These are phyloP conservation scores for Tipula confusa DNA, from an alignment of 2,888 invertebrate genomes.

Conservation along the genomic window DNA sequence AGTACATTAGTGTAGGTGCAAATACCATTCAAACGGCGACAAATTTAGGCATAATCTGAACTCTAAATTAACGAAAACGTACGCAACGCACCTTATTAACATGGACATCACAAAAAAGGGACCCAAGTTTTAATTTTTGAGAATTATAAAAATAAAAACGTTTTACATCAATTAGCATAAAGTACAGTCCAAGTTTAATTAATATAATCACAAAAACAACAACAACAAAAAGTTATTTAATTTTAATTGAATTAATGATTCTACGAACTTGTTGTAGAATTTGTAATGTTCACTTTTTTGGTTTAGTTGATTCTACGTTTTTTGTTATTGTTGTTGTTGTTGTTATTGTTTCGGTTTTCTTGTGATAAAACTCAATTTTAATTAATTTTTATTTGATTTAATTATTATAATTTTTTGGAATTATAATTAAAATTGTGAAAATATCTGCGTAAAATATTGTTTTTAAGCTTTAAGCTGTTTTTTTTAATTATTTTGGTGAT, in stretches of 20 bases:
- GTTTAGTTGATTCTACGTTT: neutral
- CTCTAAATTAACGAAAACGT: too few relatives aligned
- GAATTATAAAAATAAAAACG: neutral
- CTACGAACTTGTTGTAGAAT: neutral
- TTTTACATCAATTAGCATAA: neutral
- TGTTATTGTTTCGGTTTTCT: neutral
- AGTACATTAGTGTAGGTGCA: too few relatives aligned
- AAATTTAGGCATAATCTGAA: too few relatives aligned
- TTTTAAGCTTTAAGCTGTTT: neutral
- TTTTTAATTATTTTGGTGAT: too few relatives aligned
- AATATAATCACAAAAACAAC: neutral
- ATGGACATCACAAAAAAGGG: neutral
- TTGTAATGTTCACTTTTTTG: neutral
- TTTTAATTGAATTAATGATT: neutral
- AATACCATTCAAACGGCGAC: too few relatives aligned
- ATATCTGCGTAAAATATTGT: neutral
- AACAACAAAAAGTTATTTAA: neutral
- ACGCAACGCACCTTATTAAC: too few relatives aligned
- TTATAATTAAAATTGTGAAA: neutral
- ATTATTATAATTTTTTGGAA: neutral
- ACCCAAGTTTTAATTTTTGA: neutral
- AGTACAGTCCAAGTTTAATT: neutral
- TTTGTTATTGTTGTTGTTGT: neutral
- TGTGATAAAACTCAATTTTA: neutral
- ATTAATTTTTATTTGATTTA: neutral